phyloP scores from a whole-genome alignment of 2,888 invertebrate genomes.

The Drosophila mercatorum region DNA sequence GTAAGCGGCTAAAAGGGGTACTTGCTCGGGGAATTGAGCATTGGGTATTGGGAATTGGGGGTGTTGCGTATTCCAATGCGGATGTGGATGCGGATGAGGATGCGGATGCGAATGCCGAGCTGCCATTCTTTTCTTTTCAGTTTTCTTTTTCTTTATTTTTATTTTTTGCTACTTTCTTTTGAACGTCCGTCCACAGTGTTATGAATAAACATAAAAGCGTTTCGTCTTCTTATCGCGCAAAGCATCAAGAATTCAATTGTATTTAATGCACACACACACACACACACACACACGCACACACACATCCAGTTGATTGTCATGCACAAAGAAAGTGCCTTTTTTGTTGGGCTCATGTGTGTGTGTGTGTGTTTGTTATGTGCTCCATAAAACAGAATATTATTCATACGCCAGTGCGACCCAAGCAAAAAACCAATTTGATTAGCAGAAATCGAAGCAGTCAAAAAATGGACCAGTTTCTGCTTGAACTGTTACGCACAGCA shows the following conservation, averaged over 20 bases:
- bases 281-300: constrained; percentile 11
- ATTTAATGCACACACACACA: constrained; percentile 52
- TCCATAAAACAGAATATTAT: constrained; percentile 61
- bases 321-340: constrained; percentile 58
- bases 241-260: constrained; percentile 76
- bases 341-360: constrained; percentile 12
- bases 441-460: constrained; percentile 40
- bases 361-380: constrained; percentile 26
- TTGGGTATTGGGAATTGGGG: constrained; percentile 38
- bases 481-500: constrained; percentile 3
- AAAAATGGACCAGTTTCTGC: constrained; percentile 24
- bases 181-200: constrained; percentile 48
- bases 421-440: constrained; percentile 54
- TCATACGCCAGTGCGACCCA: constrained; percentile 53
- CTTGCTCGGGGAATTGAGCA: constrained; percentile 35
- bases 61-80: constrained; percentile 35
- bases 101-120: constrained; percentile 21
- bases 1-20: constrained; percentile 40
- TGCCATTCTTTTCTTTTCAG: constrained; percentile 12
- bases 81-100: constrained; percentile 24
- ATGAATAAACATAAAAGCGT: constrained; percentile 75
- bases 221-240: constrained; percentile 65
- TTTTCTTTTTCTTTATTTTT: background rate
- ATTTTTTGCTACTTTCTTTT: background rate
- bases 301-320: constrained; percentile 46